Conservation (phyloP, 2,797 vertebrate species). For the Esox masquinongy region DNA sequence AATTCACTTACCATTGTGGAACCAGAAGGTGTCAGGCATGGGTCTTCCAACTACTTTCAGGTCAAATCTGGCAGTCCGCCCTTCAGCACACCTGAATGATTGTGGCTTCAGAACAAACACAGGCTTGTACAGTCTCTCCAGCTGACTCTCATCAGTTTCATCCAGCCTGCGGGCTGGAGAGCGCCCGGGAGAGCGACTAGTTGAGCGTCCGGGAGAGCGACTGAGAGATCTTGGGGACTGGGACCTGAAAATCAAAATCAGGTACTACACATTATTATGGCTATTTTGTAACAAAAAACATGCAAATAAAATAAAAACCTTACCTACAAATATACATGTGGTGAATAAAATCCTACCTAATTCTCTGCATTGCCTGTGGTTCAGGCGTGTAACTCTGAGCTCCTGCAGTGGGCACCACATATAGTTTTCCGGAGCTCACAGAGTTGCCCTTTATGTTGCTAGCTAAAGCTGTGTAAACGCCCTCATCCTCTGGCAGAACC, state of each 20-base stretch:
- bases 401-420: conserved; percentile 85
- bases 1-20: conserved; percentile 86
- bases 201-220: conserved; percentile 85
- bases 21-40: conserved; percentile 98
- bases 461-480: conserved; percentile 92
- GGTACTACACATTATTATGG: neutral
- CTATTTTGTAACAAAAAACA: neutral
- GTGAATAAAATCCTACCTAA: conserved; percentile 73
- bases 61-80: conserved; percentile 97
- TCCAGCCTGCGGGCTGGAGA: conserved; percentile 94
- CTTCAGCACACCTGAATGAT: conserved; percentile 92
- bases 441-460: conserved; percentile 91
- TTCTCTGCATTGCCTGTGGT: conserved; percentile 83
- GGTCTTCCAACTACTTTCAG: conserved; percentile 97
- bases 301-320: neutral
- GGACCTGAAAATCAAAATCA: conserved; percentile 67
- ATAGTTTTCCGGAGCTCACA: conserved; percentile 94
- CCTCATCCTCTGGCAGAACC: conserved; percentile 93
- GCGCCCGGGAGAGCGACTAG: conserved; percentile 86
- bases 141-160: conserved; percentile 90
- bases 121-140: conserved; percentile 97
- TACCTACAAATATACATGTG: neutral
- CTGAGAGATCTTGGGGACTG: conserved; percentile 92
- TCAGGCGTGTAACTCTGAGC: conserved; percentile 85
- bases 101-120: conserved; percentile 95